Evolutionary conservation across 2,888 invertebrate species (phyloP).

Genomic region (Lithophane ornitopus): DNA sequence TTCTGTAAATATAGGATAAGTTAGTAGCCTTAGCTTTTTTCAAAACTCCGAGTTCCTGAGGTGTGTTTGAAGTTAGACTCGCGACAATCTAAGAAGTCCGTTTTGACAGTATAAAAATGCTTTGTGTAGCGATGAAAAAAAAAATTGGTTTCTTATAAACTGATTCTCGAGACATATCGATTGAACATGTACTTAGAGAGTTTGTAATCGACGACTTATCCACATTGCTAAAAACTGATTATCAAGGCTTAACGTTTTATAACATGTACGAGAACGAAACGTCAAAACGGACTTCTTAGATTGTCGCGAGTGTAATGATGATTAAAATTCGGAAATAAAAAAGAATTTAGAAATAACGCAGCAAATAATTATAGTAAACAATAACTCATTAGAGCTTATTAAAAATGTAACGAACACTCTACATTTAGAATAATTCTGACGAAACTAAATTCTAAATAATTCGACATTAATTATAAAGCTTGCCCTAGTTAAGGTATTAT

Average conservation of each 20-base stretch:
- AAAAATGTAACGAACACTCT: not conserved
- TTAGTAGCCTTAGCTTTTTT: not conserved
- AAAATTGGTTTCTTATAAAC: too few relatives aligned
- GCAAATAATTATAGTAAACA: not conserved
- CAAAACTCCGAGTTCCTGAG: not conserved
- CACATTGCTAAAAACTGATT: too few relatives aligned
- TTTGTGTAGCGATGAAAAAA: too few relatives aligned
- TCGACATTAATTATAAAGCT: not conserved
- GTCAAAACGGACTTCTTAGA: too few relatives aligned
- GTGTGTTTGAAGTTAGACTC: not conserved
- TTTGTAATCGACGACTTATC: too few relatives aligned
- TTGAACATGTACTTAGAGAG: too few relatives aligned
- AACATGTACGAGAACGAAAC: too few relatives aligned
- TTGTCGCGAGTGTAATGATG: too few relatives aligned
- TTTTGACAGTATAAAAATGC: too few relatives aligned
- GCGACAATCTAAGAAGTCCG: too few relatives aligned
- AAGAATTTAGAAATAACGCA: not conserved
- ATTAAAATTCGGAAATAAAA: not conserved
- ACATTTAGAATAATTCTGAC: not conserved
- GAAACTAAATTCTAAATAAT: constrained; percentile 1
- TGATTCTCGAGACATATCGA: too few relatives aligned
- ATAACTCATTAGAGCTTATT: not conserved
- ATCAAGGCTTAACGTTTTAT: too few relatives aligned
- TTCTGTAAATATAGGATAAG: not conserved
- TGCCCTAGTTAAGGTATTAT: not conserved